A percentile compares a stretch with the other conserved stretches of the same genome.
phyloP scores from a whole-genome alignment of 2,797 vertebrate species.

The Paguma larvata region DNA sequence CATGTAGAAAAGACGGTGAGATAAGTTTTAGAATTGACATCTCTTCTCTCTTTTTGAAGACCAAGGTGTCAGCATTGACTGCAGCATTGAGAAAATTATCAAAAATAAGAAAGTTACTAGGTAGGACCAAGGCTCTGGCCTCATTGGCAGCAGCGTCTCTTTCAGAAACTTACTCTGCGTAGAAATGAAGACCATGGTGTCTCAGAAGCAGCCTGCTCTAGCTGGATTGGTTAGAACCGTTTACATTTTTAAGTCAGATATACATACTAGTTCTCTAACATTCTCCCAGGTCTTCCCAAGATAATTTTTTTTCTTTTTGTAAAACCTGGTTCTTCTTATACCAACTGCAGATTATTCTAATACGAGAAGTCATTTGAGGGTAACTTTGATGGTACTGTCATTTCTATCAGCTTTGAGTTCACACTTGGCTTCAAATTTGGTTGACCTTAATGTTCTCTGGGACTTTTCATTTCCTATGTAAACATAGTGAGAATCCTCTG shows the following conservation, averaged over 20 bases:
- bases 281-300: background rate
- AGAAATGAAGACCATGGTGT: background rate
- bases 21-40: background rate
- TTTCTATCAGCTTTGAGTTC: background rate
- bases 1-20: background rate
- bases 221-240: background rate
- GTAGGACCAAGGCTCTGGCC: background rate
- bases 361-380: background rate
- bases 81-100: background rate
- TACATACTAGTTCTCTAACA: background rate
- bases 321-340: background rate
- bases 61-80: background rate
- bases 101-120: background rate
- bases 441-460: background rate
- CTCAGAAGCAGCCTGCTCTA: background rate
- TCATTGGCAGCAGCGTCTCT: accelerated
- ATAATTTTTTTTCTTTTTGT: background rate
- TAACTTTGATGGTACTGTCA: background rate
- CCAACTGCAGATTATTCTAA: background rate
- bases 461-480: background rate
- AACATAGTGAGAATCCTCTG: background rate
- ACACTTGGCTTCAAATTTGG: background rate
- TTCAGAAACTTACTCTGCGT: background rate
- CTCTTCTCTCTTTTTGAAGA: background rate
- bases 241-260: background rate